Evolutionary conservation across 2,888 invertebrate species (phyloP).

Genomic region (Amphimallon solstitiale): DNA sequence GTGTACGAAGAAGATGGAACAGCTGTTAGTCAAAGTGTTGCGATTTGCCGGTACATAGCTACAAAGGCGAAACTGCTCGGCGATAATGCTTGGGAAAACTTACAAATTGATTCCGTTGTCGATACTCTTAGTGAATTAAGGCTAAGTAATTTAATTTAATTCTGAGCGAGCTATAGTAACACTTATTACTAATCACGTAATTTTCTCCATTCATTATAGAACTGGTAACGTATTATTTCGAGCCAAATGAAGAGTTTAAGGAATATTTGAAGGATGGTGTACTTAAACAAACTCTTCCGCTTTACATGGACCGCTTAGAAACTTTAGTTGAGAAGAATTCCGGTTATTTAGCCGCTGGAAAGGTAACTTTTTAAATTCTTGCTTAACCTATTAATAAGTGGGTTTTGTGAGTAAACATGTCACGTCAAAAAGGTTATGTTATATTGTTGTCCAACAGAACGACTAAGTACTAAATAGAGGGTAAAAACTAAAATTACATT

Average conservation of each 20-base stretch:
- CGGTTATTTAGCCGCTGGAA: conserved; percentile 65
- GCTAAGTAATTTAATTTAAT: conserved; percentile 62
- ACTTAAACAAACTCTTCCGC: conserved; percentile 66
- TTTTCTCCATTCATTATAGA: conserved; percentile 53
- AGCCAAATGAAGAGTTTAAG: conserved; percentile 65
- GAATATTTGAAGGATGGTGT: conserved; percentile 63
- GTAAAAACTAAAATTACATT: too few species aligned
- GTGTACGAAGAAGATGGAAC: conserved; percentile 71
- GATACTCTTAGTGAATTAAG: conserved; percentile 70
- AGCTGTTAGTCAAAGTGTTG: conserved; percentile 67
- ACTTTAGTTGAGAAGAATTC: conserved; percentile 67
- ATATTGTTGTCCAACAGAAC: too few species aligned
- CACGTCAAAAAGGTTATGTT: too few species aligned
- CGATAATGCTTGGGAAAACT: conserved; percentile 65
- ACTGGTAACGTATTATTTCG: conserved; percentile 66
- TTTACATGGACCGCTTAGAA: conserved; percentile 67
- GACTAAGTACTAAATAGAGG: too few species aligned
- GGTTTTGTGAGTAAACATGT: too few species aligned
- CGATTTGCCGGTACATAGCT: conserved; percentile 71
- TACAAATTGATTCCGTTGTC: conserved; percentile 69
- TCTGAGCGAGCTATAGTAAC: not conserved
- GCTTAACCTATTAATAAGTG: too few species aligned
- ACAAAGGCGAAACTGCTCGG: conserved; percentile 68
- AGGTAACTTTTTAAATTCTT: conserved; percentile 3
- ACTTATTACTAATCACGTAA: not conserved